Evolutionary conservation across 2,888 invertebrate genomes (phyloP).

Genomic region (Tupiocoris notatus): DNA sequence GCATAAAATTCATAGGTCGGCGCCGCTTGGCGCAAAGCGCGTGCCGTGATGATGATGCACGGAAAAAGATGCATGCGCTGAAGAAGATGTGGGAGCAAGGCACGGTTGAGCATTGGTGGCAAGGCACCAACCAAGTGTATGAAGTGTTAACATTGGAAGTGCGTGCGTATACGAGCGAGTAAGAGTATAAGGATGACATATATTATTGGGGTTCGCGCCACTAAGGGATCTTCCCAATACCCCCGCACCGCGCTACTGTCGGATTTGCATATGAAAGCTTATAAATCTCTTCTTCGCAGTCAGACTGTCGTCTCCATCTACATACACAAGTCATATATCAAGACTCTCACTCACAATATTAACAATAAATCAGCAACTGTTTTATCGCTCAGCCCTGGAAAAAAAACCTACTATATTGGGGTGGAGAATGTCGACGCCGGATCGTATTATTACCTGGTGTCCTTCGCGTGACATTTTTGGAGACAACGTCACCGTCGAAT

Average conservation of each 20-base stretch:
- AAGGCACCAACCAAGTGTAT: slow-evolving; percentile 23
- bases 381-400: slow-evolving; percentile 38
- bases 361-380: slow-evolving; percentile 47
- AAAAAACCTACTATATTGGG: slow-evolving; percentile 34
- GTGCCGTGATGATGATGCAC: slow-evolving; percentile 11
- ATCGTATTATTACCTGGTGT: slow-evolving; percentile 21
- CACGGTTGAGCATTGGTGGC: not conserved
- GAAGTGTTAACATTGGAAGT: slow-evolving; percentile 47
- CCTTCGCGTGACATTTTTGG: not conserved
- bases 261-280: slow-evolving; percentile 48
- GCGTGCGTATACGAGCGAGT: slow-evolving; percentile 2
- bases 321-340: slow-evolving; percentile 47
- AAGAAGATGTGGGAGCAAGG: not conserved
- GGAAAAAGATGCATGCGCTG: not conserved
- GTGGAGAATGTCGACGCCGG: slow-evolving; percentile 1
- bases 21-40: slow-evolving; percentile 7
- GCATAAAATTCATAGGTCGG: slow-evolving; percentile 27
- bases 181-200: slow-evolving; percentile 45
- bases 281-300: slow-evolving; percentile 47
- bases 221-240: slow-evolving; percentile 42
- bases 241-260: slow-evolving; percentile 4
- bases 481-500: not conserved
- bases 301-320: slow-evolving; percentile 46
- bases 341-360: slow-evolving; percentile 47
- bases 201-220: slow-evolving; percentile 45